A percentile compares a stretch with the other conserved stretches of the same genome.
Evolutionary conservation across 2,113 vertebrate genomes (phyloP).

Genomic region (Rhynchomys soricoides): DNA sequence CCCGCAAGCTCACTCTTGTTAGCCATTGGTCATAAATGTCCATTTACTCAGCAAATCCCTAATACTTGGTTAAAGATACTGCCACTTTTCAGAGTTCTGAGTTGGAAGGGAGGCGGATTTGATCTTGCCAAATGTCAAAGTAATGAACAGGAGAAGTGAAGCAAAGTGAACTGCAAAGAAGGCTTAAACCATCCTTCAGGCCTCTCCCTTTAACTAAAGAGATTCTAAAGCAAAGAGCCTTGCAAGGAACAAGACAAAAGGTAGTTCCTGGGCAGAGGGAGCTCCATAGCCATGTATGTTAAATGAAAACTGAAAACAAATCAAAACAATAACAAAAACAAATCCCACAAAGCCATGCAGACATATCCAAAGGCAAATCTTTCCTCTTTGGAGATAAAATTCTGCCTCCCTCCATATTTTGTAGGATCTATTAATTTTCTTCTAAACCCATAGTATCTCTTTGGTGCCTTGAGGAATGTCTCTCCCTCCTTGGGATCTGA

Average conservation of each 20-base stretch:
- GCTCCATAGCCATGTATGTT: background rate
- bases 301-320: background rate
- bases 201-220: conserved; percentile 62
- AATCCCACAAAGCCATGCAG: background rate
- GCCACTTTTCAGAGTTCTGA: background rate
- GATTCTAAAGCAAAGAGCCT: conserved; percentile 14
- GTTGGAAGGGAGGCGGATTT: background rate
- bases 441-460: background rate
- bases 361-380: conserved; percentile 1
- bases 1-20: background rate
- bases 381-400: background rate
- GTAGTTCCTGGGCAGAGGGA: background rate
- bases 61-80: conserved; percentile 51
- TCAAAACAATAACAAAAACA: background rate
- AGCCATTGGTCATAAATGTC: background rate
- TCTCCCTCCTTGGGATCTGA: background rate
- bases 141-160: conserved; percentile 60
- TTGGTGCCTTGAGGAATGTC: background rate
- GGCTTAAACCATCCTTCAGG: conserved; percentile 17
- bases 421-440: background rate
- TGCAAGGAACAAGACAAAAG: background rate
- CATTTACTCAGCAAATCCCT: background rate
- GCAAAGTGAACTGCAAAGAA: conserved; percentile 48
- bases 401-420: background rate
- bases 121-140: conserved; percentile 58